Evolutionary conservation across 2,888 invertebrate species (phyloP), one percentile per base, ranked within the genome.

Genomic region (Polydrusus pterygomalis): DNA sequence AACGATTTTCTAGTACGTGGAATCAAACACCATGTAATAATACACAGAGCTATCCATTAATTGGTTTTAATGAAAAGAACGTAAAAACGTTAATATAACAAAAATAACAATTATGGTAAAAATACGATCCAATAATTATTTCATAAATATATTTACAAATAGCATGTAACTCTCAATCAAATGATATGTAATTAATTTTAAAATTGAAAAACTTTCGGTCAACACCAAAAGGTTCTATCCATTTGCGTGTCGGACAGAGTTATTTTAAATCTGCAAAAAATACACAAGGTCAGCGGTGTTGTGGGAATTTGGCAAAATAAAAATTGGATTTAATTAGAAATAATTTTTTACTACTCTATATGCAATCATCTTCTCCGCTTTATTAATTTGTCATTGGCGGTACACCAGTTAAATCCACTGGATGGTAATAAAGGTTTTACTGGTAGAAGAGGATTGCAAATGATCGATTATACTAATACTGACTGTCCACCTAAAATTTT

Each of bases 231-330:
- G 20, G 15, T 60, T 60, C 25, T 13, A 30, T 13, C 13, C n/a
- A 25, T 40, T 68, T 68, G 69, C 69, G 69, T 69, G 69, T 18
- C 6, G 15, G 17, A 38, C 38, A 38, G 17, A 69, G 58, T 43
- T 25, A 20, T 69, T 69, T 56, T 3, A 58, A 69, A 58, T 56
- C 58, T 69, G 56, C 56, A 69, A 69, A 69, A 43, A 58, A 25
- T 69, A 45, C 13, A 43, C 69, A 69, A 69, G 69, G 69, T 69
- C 69, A 30, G n/a, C n/a, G 58, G n/a, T 58, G 58, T 45, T 69
- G 58, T 69, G 69, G 69, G 69, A 69, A 69, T 58, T 58, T 43
- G 69, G 43, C 56, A 43, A 30, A 56, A 69, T 43, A 58, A 43
- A 56, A 68, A 69, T 69, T 25, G 20, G 56, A 58, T 69, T 69